Base-by-base conservation (phyloP, 2,888 invertebrate species). In the Eristalis tenax region DNA sequence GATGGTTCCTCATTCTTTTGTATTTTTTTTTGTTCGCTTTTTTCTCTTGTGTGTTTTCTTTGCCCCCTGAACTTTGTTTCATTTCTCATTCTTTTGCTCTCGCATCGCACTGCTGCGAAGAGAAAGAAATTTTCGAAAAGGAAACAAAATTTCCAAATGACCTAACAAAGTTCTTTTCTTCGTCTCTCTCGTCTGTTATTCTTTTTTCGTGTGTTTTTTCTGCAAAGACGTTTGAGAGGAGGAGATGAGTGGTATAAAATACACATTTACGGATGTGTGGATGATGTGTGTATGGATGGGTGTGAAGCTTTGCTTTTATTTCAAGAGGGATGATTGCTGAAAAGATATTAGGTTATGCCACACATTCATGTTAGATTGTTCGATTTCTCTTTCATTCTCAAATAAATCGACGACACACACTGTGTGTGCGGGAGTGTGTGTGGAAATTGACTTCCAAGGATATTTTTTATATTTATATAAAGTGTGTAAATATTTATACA, bases 81-180 rank as follows among this genome's bases (percentile, higher is more conserved):
- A 18, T 18, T 10, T 50, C 50, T 38, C 40, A 23, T 43, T 74
- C 15, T 8, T 59, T 43, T 18, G 50, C 50, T 65, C 50, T 64
- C 23, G 57, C n/a, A n/a, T n/a, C n/a, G n/a, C n/a, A n/a, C 15
- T 40, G 15, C 18, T 26, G 13, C 11, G 32, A 18, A 18, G 23
- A 11, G 38, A 65, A 65, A 11, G 18, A 32, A 18, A 65, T 32
- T 26, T 23, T 59, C 32, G 15, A 63, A 57, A 65, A 64, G 38
- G 28, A 35, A 71, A 65, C 28, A 15, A 38, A 50, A 43, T 15
- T 63, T 66, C n/a, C 15, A 71, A 83, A 76, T 87, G 83, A 87
- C 87, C 87, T 68, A 83, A 73, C 79, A 70, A 79, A 74, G 64
- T 73, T 85, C 35, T 40, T 28, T 70, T 57, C 59, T 83, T 83